These are phyloP conservation scores for Rhabdophis nuchalis DNA, from an alignment of 2,797 vertebrate species.

Conservation along the genomic window DNA sequence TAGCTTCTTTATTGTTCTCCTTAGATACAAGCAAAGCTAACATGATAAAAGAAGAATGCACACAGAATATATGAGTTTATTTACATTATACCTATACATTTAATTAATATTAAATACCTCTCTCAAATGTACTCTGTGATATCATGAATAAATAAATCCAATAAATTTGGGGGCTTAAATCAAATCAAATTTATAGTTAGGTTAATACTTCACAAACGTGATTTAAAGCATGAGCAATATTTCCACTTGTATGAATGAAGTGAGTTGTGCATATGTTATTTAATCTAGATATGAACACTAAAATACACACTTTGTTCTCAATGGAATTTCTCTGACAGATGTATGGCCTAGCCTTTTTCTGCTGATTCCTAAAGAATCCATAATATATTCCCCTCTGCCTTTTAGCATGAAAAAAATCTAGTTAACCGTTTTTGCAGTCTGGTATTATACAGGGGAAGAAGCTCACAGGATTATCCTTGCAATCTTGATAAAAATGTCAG, in stretches of 20 bases:
- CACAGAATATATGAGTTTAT: background rate
- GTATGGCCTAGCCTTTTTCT: background rate
- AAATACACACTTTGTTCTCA: background rate
- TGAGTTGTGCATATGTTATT: background rate
- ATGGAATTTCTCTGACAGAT: background rate
- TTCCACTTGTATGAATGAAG: background rate
- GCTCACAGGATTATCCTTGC: background rate
- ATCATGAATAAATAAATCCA: background rate
- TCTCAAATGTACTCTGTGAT: background rate
- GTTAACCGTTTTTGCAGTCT: background rate
- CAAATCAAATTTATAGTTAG: background rate
- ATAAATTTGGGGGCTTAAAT: background rate
- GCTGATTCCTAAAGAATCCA: conserved; percentile 5
- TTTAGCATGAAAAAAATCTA: background rate
- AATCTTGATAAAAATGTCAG: background rate
- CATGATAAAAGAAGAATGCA: background rate
- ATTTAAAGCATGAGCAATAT: conserved; percentile 28
- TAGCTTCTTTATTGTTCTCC: background rate
- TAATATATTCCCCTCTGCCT: background rate
- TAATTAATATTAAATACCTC: background rate
- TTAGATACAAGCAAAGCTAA: background rate
- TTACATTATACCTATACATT: background rate
- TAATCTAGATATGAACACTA: conserved; percentile 18
- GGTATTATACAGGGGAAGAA: background rate
- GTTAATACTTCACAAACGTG: background rate